Evolutionary conservation across 2,113 vertebrate genomes (phyloP), one percentile per base, ranked within the genome.

Genomic region (Aspiorhynchus laticeps): DNA sequence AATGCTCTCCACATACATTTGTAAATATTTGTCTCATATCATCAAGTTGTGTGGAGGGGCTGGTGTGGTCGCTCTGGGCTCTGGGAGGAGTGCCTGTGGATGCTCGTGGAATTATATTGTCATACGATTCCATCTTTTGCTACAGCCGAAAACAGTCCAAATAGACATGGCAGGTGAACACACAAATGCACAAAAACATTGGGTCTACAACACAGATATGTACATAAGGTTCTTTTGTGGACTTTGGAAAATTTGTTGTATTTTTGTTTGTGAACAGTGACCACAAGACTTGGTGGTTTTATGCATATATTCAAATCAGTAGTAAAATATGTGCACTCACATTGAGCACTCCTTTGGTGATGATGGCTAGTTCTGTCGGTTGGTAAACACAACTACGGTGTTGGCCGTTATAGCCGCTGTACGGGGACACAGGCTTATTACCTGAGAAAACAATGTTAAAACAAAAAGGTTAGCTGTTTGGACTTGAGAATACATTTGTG

Each of bases 301-400:
- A 31, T 80, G 28, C 41, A 78, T 75, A 78, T 75, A 88, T 15
- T 79, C 82, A 83, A 88, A 86, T 56, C 59, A 81, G 33, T 53
- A 78, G 59, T 24, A 38, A 56, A 80, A 77, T 31, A 53, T 2
- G 6, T 21, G 10, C 38, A 94, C 94, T 95, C 88, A 95, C 93
- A 82, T 96, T 96, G 80, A 95, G 95, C n/a, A 87, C 76, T 14
- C 93, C 93, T 91, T 97, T 97, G 91, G 95, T 96, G 95, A 99
- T 98, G 89, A 98, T 90, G 2, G 98, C 96, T 92, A 99, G 96
- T 93, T 99, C 98, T 0, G 98, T 99, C 89, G 98, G 98, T 95
- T 99, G 98, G 93, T 98, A 99, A 43, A 99, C 96, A 0, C 96
- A 96, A 41, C 95, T 96, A 7, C 97, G 94, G 69, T 96, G 88